Base-by-base conservation (phyloP, 2,113 vertebrate genomes). In the Tupaia chinensis region DNA sequence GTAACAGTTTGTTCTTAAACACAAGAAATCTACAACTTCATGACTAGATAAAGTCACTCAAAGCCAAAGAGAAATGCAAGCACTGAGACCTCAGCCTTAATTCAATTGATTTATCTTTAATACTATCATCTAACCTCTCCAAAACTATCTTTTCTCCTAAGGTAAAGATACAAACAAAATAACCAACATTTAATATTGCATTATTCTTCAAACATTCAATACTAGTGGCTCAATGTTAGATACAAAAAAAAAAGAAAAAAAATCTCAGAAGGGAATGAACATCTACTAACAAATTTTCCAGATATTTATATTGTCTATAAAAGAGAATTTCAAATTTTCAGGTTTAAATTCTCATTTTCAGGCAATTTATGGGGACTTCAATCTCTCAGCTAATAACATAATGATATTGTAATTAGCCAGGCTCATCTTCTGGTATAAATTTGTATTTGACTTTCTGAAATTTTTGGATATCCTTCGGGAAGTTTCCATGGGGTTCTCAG, bases 21-120 rank as follows among this genome's bases (percentile, higher is more conserved):
- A n/a, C 3, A 87, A 96, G 79, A 87, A 89, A 85, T 83, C 56
- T 69, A 70, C 74, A 73, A 80, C 70, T 94, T 81, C 85, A 89
- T 12, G 76, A 73, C 32, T 93, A 87, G 60, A 60, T 58, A 85
- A 93, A 87, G 22, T 92, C 65, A 90, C 11, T 95, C 93, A 61
- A 22, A 32, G 32, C 32, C 32, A 32, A 32, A 32, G 32, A 32
- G 32, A 32, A 32, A 32, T 32, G 32, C 32, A 32, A 32, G 32
- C 32, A 32, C 32, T 32, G 32, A 32, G 60, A n/a, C 65, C 73
- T 86, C 34, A 56, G 58, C n/a, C 44, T 74, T 87, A 25, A 78
- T 74, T 80, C 10, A 27, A 23, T 69, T 87, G 54, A 89, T 61
- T 95, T 77, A 80, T 79, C 63, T 95, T 92, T 74, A 90, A 80